Evolutionary conservation across 1,140 invertebrate genomes (phyloP), one percentile per base, ranked within the genome.

Genomic region (Harpegnathos saltator): DNA sequence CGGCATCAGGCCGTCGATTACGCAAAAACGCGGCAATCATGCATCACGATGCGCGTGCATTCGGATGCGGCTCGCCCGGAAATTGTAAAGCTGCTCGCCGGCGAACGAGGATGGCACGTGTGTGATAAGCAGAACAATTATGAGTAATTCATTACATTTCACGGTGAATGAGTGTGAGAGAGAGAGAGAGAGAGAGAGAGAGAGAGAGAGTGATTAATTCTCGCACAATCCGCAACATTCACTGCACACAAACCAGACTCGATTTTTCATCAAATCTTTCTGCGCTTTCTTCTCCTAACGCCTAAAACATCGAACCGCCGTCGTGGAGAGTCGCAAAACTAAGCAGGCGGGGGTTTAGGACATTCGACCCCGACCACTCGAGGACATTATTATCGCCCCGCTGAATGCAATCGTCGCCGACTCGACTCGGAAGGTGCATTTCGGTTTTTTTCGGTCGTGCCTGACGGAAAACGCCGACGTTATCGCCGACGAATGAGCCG

Each of bases 401-500:
- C 19, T 56, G 17, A 50, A 33, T 63, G 38, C 44, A 78, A 19
- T 14, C 17, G 22, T 14, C 17, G 22, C 4, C 48, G 17, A 4
- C 38, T 44, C 3, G 14, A 56, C 12, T 26, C 12, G n/a, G 14
- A 59, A 26, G 15, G 5, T 68, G 75, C 65, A 80, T 71, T 65
- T n/a, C n/a, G n/a, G n/a, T n/a, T 58, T 80, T 77, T 44, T 80
- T 71, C n/a, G 63, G 52, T 78, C 26, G 52, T 26, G 19, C 44
- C 58, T 14, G 75, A 80, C 12, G 33, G 33, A 58, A 78, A 69
- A 44, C 7, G 65, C 29, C 50, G 22, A 3, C 17, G 75, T 80
- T 68, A 80, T 74, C 73, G 68, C n/a, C n/a, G n/a, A n/a, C 83
- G 56, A 84, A 73, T 56, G 38, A 83, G 2, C 19, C 29, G 71